Evolutionary conservation across 2,797 vertebrate species (phyloP).

Genomic region (Falco cherrug): DNA sequence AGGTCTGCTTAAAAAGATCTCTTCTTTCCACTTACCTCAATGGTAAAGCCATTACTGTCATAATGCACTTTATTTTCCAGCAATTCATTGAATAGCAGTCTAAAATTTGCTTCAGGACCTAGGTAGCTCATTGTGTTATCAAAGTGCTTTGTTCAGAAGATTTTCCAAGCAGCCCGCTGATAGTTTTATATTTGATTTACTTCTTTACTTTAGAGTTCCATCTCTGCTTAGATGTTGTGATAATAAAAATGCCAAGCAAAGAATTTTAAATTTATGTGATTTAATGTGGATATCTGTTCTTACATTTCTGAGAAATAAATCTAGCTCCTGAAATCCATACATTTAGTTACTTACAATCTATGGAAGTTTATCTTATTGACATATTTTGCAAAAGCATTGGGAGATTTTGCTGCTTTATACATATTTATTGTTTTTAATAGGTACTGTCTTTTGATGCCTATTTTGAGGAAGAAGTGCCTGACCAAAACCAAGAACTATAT

Average conservation of each 20-base stretch:
- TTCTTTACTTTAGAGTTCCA: constrained; percentile 20
- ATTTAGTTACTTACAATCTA: constrained; percentile 19
- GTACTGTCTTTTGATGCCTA: constrained; percentile 89
- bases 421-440: constrained; percentile 77
- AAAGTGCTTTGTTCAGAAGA: constrained; percentile 26
- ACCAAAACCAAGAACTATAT: constrained; percentile 79
- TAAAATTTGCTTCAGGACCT: constrained; percentile 33
- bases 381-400: constrained; percentile 13
- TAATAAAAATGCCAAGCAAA: constrained; percentile 43
- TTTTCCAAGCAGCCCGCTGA: constrained; percentile 36
- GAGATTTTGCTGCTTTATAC: constrained; percentile 37
- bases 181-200: constrained; percentile 46
- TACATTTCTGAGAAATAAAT: constrained; percentile 19
- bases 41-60: constrained; percentile 17
- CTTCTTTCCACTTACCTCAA: background rate
- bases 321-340: background rate
- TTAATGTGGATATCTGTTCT: constrained; percentile 36
- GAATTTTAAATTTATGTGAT: constrained; percentile 22
- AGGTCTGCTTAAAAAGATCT: constrained; percentile 1
- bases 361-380: constrained; percentile 45
- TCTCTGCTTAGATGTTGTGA: constrained; percentile 36
- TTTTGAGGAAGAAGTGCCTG: constrained; percentile 83
- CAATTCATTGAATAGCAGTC: background rate
- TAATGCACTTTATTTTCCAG: constrained; percentile 3
- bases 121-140: constrained; percentile 16